Conservation (phyloP, 35 echinoderm and acorn worm genomes). For the Anneissia japonica region DNA sequence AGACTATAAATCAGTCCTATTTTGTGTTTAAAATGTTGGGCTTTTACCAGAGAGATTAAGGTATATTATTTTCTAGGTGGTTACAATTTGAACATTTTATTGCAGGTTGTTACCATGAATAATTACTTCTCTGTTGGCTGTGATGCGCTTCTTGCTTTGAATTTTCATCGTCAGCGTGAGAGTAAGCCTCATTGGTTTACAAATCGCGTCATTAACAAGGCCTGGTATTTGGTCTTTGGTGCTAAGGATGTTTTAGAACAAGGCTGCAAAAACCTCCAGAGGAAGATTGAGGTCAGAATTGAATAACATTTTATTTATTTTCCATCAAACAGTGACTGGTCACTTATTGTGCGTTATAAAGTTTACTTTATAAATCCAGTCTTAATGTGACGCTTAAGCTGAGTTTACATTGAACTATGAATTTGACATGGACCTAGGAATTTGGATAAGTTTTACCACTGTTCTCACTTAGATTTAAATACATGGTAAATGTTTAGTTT, state of each 20-base stretch:
- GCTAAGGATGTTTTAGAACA: conserved; percentile 29
- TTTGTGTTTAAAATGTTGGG: no score
- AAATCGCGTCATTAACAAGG: conserved; percentile 24
- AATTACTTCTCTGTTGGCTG: conserved; percentile 29
- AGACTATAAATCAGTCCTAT: no score
- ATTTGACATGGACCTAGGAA: no score
- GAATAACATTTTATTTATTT: no score
- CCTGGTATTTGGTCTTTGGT: conserved; percentile 39
- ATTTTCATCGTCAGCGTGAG: conserved; percentile 35
- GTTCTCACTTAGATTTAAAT: no score
- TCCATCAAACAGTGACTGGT: no score
- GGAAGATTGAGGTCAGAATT: conserved; percentile 9
- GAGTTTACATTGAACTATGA: no score
- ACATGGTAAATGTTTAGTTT: no score
- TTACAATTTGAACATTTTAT: not conserved
- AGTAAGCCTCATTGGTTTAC: conserved; percentile 23
- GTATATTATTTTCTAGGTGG: not conserved
- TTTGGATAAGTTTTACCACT: no score
- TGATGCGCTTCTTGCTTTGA: conserved; percentile 20
- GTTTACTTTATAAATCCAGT: no score
- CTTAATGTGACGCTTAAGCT: no score
- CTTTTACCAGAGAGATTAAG: not conserved
- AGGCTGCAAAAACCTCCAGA: conserved; percentile 33
- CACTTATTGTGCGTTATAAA: no score
- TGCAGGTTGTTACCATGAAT: conserved; percentile 29